These are phyloP conservation scores for Amblyteles armatorius DNA, from an alignment of 2,888 invertebrate genomes.

Conservation along the genomic window DNA sequence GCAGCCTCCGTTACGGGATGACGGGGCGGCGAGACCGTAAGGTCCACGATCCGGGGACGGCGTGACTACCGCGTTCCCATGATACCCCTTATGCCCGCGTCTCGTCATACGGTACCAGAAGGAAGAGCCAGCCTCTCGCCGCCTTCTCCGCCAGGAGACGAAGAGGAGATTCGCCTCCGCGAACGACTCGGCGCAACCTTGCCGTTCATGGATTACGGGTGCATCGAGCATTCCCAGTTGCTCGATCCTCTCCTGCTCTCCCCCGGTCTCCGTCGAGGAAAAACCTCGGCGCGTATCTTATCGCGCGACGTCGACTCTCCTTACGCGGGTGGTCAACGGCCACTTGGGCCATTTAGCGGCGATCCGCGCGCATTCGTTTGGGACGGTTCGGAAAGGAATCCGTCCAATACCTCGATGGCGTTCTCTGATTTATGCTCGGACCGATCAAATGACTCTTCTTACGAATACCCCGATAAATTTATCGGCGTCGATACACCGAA, in stretches of 20 bases:
- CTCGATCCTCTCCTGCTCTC: neutral
- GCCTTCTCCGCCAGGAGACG: constrained; percentile 7
- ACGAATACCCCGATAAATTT: constrained; percentile 27
- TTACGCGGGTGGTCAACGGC: constrained; percentile 57
- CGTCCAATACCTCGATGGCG: neutral
- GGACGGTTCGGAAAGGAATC: neutral
- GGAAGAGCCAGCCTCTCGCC: constrained; percentile 1
- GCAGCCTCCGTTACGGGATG: constrained; percentile 64
- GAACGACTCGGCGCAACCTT: constrained; percentile 35
- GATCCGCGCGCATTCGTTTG: neutral
- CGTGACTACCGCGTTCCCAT: constrained; percentile 61
- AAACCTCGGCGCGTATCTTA: constrained; percentile 51
- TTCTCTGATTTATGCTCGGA: neutral
- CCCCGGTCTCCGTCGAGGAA: constrained; percentile 28
- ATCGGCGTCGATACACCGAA: constrained; percentile 11
- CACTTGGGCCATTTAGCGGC: constrained; percentile 7
- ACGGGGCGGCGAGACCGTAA: constrained; percentile 50
- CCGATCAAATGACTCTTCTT: constrained; percentile 26
- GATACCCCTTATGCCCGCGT: constrained; percentile 33
- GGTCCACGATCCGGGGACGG: constrained; percentile 47
- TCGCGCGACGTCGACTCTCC: constrained; percentile 51
- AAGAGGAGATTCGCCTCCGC: constrained; percentile 20
- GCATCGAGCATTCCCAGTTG: constrained; percentile 49
- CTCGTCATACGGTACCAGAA: constrained; percentile 52
- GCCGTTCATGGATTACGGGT: constrained; percentile 51